Base-by-base conservation (phyloP, 2,888 invertebrate species). In the Mesoligia furuncula region DNA sequence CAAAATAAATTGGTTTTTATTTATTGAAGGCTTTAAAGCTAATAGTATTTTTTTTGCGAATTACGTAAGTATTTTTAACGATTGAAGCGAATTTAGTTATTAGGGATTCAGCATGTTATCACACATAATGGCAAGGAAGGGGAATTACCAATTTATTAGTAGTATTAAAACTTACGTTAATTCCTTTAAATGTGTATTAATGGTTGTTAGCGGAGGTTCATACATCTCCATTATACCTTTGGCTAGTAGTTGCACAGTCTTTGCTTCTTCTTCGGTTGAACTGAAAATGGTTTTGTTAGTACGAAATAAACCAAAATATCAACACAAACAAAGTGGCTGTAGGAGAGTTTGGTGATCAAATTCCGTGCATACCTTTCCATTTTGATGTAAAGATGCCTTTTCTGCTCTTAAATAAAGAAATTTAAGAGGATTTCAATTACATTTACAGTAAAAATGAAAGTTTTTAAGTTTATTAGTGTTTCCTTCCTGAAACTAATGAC, bases 181-280 rank as follows among this genome's bases (percentile, higher is more conserved):
- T 85, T 97, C 97, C 81, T 95, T 95, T 67, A 97, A 89, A 92
- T 96, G 96, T 13, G 95, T 95, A 70, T 95, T 95, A 80, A 97
- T 95, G 2, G 96, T 96, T 0, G 94, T 93, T 59, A 97, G 87
- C 2, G 97, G 96, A 15, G 96, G 96, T 88, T 96, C 96, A 80
- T 96, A 97, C 61, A 95, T 82, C 80, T 96, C 96, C 87, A 97
- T 87, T 17, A 97, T 85, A 31, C 97, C 97, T 87, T 96, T 95
- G 1, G 96, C 93, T 67, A 97, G 85, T 15, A 94, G 87, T 80
- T 94, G 92, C 31, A 96, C 92, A 61, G 94, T 93, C 85, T 94
- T 94, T 2, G 91, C 87, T 61, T 95, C 94, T 27, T 95, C 94
- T 77, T 91, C 74, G 68, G 76, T 87, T 3, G 90, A 83, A 80